These are phyloP conservation scores for Drosophila emarginata DNA, from an alignment of 2,888 invertebrate species.

Conservation along the genomic window DNA sequence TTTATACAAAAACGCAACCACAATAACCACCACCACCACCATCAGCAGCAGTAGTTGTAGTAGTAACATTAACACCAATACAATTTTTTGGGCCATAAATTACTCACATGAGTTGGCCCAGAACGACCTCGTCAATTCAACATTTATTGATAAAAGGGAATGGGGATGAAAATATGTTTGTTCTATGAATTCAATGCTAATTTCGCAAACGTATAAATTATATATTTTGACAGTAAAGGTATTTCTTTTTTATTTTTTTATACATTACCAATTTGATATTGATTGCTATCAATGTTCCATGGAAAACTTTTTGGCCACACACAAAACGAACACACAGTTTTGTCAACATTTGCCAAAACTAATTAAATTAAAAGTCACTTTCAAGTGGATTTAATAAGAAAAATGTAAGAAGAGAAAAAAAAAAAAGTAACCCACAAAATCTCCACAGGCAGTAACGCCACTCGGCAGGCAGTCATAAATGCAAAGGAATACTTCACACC, in stretches of 20 bases:
- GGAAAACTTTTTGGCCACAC: slow-evolving; percentile 48
- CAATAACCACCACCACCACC: slow-evolving; percentile 13
- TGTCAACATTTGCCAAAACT: slow-evolving; percentile 57
- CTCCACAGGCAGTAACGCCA: slow-evolving; percentile 50
- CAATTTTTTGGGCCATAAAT: slow-evolving; percentile 76
- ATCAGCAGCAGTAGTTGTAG: slow-evolving; percentile 3
- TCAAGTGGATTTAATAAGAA: slow-evolving; percentile 59
- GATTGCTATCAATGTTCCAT: slow-evolving; percentile 36
- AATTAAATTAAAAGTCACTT: slow-evolving; percentile 65
- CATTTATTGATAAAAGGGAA: slow-evolving; percentile 42
- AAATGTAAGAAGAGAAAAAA: not conserved
- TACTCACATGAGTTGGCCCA: slow-evolving; percentile 77
- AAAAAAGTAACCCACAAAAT: slow-evolving; percentile 69
- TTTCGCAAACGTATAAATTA: slow-evolving; percentile 75
- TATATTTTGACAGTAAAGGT: slow-evolving; percentile 68
- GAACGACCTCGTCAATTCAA: slow-evolving; percentile 74
- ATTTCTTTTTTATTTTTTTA: slow-evolving; percentile 6
- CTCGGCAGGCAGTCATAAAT: slow-evolving; percentile 63
- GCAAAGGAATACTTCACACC: slow-evolving; percentile 33
- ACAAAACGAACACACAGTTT: slow-evolving; percentile 40
- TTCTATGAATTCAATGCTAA: slow-evolving; percentile 69
- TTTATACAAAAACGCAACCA: slow-evolving; percentile 36
- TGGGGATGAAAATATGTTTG: slow-evolving; percentile 8
- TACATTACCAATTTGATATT: not conserved
- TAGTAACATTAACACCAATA: slow-evolving; percentile 27